Evolutionary conservation across 64 coral and sea anemone genomes (phyloP).

Genomic region (Actinia tenebrosa): DNA sequence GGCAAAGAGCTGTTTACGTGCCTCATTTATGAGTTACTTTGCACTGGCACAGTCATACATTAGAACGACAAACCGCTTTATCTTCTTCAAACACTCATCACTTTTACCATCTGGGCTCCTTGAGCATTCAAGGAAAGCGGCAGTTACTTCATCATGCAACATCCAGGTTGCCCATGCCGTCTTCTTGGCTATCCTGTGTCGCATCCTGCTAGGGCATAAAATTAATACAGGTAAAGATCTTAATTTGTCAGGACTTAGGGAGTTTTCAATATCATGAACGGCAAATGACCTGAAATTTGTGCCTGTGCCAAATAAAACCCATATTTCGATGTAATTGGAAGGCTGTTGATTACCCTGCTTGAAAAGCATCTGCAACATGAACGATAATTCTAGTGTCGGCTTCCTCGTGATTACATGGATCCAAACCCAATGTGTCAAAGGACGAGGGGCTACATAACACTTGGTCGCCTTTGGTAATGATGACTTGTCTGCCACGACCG

Average conservation of each 20-base stretch:
- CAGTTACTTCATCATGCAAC: no score
- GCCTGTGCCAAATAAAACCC: no score
- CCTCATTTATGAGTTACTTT: slow-evolving; percentile 15
- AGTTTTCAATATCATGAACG: no score
- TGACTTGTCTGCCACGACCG: slow-evolving; percentile 16
- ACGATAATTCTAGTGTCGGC: slow-evolving; percentile 29
- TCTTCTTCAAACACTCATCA: slow-evolving; percentile 28
- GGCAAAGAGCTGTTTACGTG: slow-evolving; percentile 44
- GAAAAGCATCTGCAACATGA: slow-evolving; percentile 16
- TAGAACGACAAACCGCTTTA: slow-evolving; percentile 23
- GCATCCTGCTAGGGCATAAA: no score
- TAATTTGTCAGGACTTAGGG: no score
- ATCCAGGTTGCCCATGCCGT: no score
- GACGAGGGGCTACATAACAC: not conserved
- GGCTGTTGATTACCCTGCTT: not conserved
- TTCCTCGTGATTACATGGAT: slow-evolving; percentile 11
- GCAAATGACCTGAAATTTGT: no score
- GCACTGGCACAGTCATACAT: slow-evolving; percentile 26
- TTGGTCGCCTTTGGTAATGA: slow-evolving; percentile 2
- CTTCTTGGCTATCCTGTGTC: no score
- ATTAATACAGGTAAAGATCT: no score
- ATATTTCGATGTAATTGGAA: no score
- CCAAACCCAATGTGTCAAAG: not conserved
- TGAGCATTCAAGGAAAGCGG: not conserved
- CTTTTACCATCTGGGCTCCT: slow-evolving; percentile 1